phyloP scores from a whole-genome alignment of 2,797 vertebrate species.

The Buceros bicornis region DNA sequence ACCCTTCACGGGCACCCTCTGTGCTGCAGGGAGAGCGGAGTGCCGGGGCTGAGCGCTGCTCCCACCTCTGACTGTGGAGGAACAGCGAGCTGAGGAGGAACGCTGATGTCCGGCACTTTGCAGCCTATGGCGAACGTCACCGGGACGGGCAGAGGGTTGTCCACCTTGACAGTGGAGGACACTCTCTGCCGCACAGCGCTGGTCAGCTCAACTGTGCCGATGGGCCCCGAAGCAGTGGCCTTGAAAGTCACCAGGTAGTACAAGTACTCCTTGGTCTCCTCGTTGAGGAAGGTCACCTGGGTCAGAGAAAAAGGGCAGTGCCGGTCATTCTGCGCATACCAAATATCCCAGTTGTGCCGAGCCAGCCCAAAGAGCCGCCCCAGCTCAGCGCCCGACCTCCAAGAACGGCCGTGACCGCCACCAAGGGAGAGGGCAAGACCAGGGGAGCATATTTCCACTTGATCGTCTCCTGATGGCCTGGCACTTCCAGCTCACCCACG shows the following conservation, averaged over 20 bases:
- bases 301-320: background rate
- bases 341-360: background rate
- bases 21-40: background rate
- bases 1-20: too few species aligned
- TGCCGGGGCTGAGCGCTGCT: background rate
- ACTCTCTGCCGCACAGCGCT: slow-evolving; percentile 79
- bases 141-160: slow-evolving; percentile 84
- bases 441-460: background rate
- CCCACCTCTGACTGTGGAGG: slow-evolving; percentile 85
- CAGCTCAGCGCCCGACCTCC: background rate
- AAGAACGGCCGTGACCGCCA: accelerated
- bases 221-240: slow-evolving; percentile 77
- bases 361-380: background rate
- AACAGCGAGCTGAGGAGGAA: slow-evolving; percentile 82
- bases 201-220: slow-evolving; percentile 82
- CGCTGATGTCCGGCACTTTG: slow-evolving; percentile 80
- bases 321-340: background rate
- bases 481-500: background rate
- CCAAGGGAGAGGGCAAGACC: background rate
- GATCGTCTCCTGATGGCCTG: background rate
- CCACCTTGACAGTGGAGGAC: slow-evolving; percentile 79
- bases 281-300: slow-evolving; percentile 89
- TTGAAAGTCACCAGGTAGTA: slow-evolving; percentile 86
- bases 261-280: slow-evolving; percentile 86
- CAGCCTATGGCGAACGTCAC: slow-evolving; percentile 83